Evolutionary conservation across 2,113 vertebrate genomes (phyloP).

Genomic region (Amia ocellicauda): DNA sequence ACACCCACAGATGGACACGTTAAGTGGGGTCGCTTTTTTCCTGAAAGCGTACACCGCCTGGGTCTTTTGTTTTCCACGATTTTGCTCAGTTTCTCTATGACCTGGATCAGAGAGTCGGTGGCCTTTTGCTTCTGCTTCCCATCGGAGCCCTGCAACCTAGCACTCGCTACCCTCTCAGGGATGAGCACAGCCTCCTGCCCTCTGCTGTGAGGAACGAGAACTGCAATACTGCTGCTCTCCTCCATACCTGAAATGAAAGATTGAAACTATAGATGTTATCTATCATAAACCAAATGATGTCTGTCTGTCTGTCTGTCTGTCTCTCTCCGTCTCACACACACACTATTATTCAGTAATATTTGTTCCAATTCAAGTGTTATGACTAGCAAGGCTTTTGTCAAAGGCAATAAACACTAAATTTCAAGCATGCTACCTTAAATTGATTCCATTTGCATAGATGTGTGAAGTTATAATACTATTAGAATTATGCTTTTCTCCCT

Average conservation of each 20-base stretch:
- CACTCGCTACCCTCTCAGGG: slow-evolving; percentile 57
- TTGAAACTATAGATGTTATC: background rate
- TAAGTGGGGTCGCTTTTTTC: slow-evolving; percentile 72
- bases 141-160: slow-evolving; percentile 46
- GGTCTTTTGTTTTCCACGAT: slow-evolving; percentile 87
- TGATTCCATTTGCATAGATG: no score
- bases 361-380: no score
- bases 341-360: no score
- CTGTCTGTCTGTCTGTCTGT: background rate
- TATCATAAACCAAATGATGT: background rate
- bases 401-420: no score
- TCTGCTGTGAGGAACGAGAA: slow-evolving; percentile 70
- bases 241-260: slow-evolving; percentile 78
- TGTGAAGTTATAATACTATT: no score
- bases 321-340: no score
- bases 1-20: slow-evolving; percentile 33
- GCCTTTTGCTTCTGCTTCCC: slow-evolving; percentile 61
- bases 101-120: slow-evolving; percentile 85
- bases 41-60: slow-evolving; percentile 71
- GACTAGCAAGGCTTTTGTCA: no score
- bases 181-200: slow-evolving; percentile 65
- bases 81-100: slow-evolving; percentile 94
- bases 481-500: no score
- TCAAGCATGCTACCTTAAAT: no score
- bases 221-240: slow-evolving; percentile 70